These are phyloP conservation scores for Hepsetus odoe DNA, from an alignment of 2,113 vertebrate species.

Conservation along the genomic window DNA sequence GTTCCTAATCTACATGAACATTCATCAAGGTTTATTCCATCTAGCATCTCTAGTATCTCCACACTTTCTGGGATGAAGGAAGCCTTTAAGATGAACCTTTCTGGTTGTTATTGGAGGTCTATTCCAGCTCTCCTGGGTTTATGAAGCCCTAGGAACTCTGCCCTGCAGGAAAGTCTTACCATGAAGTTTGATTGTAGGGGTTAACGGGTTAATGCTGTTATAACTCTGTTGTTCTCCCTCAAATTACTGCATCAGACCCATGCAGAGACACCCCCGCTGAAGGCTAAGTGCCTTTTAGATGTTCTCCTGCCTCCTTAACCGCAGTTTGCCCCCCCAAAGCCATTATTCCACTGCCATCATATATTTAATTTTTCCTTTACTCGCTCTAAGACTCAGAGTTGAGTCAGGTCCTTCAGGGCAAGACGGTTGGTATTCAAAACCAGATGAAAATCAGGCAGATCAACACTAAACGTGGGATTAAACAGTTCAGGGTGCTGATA, in stretches of 20 bases:
- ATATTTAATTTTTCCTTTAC: not conserved
- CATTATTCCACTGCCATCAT: not conserved
- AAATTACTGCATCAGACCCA: not conserved
- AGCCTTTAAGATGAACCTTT: too few relatives aligned
- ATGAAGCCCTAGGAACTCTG: too few relatives aligned
- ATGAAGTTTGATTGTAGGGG: too few relatives aligned
- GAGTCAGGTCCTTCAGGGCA: not conserved
- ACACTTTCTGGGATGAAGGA: too few relatives aligned
- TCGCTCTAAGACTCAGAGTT: not conserved
- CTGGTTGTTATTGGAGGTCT: too few relatives aligned
- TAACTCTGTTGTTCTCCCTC: not conserved
- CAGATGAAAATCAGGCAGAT: not conserved
- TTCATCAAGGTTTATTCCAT: too few relatives aligned
- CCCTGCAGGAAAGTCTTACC: too few relatives aligned
- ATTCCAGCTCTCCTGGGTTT: too few relatives aligned
- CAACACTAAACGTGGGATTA: not conserved
- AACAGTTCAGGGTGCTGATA: not conserved
- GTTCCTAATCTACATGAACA: too few relatives aligned
- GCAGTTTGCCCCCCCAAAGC: not conserved
- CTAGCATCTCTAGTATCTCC: too few relatives aligned
- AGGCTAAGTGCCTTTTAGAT: not conserved
- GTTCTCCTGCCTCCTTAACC: not conserved
- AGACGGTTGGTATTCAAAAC: not conserved
- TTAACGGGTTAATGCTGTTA: not conserved
- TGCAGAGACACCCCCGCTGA: not conserved